Base-by-base conservation (phyloP, 64 coral and sea anemone species). In the Astreopora myriophthalma region DNA sequence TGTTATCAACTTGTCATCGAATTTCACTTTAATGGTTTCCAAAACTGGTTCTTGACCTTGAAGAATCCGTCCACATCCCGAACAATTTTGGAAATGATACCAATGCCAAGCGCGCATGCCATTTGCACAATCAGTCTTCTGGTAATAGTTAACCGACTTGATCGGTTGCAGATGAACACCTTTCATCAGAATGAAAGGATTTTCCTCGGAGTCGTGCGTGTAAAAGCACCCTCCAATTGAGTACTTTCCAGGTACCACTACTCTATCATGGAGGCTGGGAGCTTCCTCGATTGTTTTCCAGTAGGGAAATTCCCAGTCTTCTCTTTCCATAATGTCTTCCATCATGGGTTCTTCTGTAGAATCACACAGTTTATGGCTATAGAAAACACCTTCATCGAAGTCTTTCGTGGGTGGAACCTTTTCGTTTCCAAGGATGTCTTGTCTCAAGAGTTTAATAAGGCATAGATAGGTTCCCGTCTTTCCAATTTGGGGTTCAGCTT, bases 261-360 rank as follows among this genome's bases (percentile, higher is more conserved):
- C 28, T 63, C 76, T 76, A 0, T 75, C 62, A 1, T 22, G 55
- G 8, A 93, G 71, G 63, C 91, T 93, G 35, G 73, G 67, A 22
- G 80, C 67, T 38, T 68, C 51, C 34, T 73, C 14, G 17, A 93
- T 93, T n/a, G 71, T 46, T 58, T 76, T 87, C 91, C 91, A 93
- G 39, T 93, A 76, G 14, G 91, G 91, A 78, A 87, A 78, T 42
- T 55, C 10, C 44, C 75, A 78, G 23, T 78, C 3, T 52, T 78
- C 1, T n/a, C 10, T 9, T 37, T 37, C 49, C 35, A 24, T 1
- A 7, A 1, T 8, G 3, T 29, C 52, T 2, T 3, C n/a, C 20
- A 6, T 48, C 3, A 17, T 28, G 34, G 9, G 23, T 25, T 91
- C 44, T 0, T 85, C 79, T 5, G 75, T 8, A 0, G 5, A 16